Percentiles rank a stretch among this genome's conserved stretches.
phyloP scores from a whole-genome alignment of 2,888 invertebrate species.

The Stenichneumon culpator region DNA sequence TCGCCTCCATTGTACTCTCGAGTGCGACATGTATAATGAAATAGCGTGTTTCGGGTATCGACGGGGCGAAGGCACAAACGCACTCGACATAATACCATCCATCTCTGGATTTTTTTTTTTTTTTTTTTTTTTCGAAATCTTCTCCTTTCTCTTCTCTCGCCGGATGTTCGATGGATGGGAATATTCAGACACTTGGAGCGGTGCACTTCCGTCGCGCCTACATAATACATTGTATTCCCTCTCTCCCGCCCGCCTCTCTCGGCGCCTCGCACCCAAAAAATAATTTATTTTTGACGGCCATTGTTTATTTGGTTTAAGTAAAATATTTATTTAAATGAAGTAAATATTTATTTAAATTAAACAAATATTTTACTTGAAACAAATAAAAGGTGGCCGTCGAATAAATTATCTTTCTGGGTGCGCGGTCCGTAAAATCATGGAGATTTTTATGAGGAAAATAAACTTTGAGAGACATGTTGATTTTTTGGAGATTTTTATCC shows the following conservation, averaged over 20 bases:
- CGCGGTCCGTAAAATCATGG: background rate
- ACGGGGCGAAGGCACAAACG: conserved; percentile 35
- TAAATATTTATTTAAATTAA: no score
- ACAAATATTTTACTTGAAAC: no score
- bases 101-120: conserved; percentile 10
- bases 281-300: no score
- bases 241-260: background rate
- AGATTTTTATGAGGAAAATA: background rate
- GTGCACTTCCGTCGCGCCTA: conserved; percentile 51
- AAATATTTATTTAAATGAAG: no score
- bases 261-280: no score
- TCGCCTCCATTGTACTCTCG: conserved; percentile 72
- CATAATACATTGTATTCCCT: background rate
- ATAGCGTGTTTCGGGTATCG: conserved; percentile 56
- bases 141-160: conserved; percentile 25
- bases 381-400: no score
- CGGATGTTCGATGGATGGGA: conserved; percentile 55
- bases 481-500: no score
- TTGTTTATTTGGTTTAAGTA: no score
- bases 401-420: no score
- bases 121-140: background rate
- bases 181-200: conserved; percentile 41
- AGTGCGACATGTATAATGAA: conserved; percentile 75
- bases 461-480: background rate
- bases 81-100: conserved; percentile 43